Evolutionary conservation across 2,888 invertebrate genomes (phyloP).

Genomic region (Caenorhabditis parvicauda): DNA sequence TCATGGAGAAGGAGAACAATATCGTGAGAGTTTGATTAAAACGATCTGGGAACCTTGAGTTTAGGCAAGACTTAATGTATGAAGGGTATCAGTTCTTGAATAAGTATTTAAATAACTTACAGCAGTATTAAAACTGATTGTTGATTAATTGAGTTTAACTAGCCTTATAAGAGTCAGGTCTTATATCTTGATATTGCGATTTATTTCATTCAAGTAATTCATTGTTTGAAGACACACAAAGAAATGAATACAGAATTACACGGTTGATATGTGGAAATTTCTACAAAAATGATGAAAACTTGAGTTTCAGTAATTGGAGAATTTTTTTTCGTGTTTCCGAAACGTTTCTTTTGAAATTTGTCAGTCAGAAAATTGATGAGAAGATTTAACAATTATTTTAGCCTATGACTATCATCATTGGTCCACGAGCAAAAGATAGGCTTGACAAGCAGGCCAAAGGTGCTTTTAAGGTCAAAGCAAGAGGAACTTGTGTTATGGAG

Average conservation of each 20-base stretch:
- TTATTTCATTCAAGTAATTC: too few relatives aligned
- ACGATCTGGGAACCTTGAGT: too few relatives aligned
- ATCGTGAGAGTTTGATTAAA: conserved; percentile 14
- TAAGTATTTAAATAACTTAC: too few relatives aligned
- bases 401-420: conserved; percentile 46
- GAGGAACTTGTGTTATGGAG: conserved; percentile 9
- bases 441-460: conserved; percentile 36
- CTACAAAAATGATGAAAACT: background rate
- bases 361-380: background rate
- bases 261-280: background rate
- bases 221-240: too few relatives aligned
- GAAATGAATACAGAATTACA: too few relatives aligned
- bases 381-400: conserved; percentile 6
- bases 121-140: too few relatives aligned
- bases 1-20: conserved; percentile 49
- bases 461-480: conserved; percentile 16
- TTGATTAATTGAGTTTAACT: too few relatives aligned
- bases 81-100: too few relatives aligned
- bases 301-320: background rate
- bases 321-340: background rate
- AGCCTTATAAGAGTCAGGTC: too few relatives aligned
- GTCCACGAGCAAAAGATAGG: conserved; percentile 34
- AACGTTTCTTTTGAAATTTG: background rate
- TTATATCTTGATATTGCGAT: too few relatives aligned
- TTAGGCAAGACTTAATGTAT: too few relatives aligned